Evolutionary conservation across 2,113 vertebrate species (phyloP), one percentile per base, ranked within the genome.

Genomic region (Syngnathus floridae): DNA sequence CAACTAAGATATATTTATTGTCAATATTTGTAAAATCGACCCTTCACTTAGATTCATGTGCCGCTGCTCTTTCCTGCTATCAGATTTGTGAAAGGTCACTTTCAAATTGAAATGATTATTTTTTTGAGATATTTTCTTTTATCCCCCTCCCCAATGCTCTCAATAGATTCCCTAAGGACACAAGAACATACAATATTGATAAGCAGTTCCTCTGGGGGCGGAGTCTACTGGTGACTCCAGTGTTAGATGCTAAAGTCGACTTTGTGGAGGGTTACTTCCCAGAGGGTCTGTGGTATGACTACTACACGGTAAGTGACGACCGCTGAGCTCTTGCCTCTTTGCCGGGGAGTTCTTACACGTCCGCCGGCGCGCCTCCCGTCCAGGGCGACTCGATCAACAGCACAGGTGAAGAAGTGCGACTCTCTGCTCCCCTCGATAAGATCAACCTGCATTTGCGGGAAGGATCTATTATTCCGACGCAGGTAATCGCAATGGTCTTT

Each of bases 121-220:
- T 26, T 26, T 16, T 26, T 26, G 1, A 26, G 26, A 26, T 26
- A 9, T 37, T 1, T 19, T 1, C 5, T 48, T 48, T 48, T 21
- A 21, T 40, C 40, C 11, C 9, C 40, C 40, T 3, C 26, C 26
- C 26, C n/a, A 11, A 10, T 21, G 37, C 17, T 14, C 35, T 67
- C 21, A 0, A 0, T 74, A 95, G 94, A 83, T 95, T 94, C 68
- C 92, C 93, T 0, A 11, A 57, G 40, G 94, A 95, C 17, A 49
- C 67, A 12, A 79, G 69, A 66, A 93, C 93, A 0, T 92, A 93
- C 7, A 76, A 71, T 0, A 77, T 94, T 2, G 93, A 95, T 82
- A 91, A 77, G 48, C 94, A 95, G 88, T 95, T 95, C 73, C 84
- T 95, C 12, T 94, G 90, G 93, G 94, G 94, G 57, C 78, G 51